Evolutionary conservation across 2,888 invertebrate species (phyloP).

Genomic region (Nephrocerus scutellatus): DNA sequence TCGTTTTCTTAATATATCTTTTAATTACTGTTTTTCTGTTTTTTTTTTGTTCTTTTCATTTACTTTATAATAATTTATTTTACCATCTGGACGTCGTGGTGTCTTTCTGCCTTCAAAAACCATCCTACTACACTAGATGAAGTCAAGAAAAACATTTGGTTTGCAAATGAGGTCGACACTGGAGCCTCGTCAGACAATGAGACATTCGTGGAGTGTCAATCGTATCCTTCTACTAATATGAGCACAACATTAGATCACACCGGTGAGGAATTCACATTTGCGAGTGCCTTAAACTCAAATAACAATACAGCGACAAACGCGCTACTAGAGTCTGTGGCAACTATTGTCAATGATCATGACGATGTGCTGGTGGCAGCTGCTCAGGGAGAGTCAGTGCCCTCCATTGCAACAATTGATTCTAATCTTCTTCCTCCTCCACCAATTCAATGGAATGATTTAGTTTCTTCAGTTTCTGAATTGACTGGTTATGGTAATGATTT

Average conservation of each 20-base stretch:
- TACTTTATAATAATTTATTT: too few species aligned
- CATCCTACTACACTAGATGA: too few species aligned
- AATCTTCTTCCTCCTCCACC: conserved; percentile 17
- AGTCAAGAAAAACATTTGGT: too few species aligned
- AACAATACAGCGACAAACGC: conserved; percentile 1
- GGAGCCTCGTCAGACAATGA: conserved; percentile 36
- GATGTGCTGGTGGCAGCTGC: too few species aligned
- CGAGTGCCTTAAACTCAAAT: conserved; percentile 29
- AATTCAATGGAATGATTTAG: conserved; percentile 18
- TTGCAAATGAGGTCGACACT: conserved; percentile 24
- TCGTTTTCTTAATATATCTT: neutral
- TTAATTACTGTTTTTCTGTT: conserved; percentile 12
- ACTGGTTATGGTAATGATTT: too few species aligned
- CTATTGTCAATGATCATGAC: conserved; percentile 14
- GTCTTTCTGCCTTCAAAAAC: too few species aligned
- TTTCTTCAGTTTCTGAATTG: conserved; percentile 18
- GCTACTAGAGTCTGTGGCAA: neutral
- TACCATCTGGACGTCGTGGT: too few species aligned
- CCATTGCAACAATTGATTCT: conserved; percentile 25
- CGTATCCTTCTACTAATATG: conserved; percentile 19
- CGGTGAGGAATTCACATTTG: conserved; percentile 22
- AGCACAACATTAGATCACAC: conserved; percentile 12
- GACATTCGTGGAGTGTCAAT: conserved; percentile 40
- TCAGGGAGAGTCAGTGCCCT: conserved; percentile 22
- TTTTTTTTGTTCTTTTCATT: conserved; percentile 13